A percentile compares a stretch with the other conserved stretches of the same genome.
Evolutionary conservation across 2,888 invertebrate species (phyloP).

Genomic region (Cryptops parisi): DNA sequence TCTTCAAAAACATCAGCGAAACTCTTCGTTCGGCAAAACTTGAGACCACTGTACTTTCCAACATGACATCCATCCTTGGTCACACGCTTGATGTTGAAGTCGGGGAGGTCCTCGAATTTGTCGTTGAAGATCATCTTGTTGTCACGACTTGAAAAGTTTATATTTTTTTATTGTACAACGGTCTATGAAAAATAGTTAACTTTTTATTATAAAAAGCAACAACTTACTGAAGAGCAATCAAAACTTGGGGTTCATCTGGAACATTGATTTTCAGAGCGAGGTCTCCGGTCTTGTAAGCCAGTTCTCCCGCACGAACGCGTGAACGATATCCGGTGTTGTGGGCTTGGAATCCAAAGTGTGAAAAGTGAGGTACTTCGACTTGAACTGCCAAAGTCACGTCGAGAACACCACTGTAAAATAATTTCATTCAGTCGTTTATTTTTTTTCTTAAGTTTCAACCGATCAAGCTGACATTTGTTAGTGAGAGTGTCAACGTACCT

Average conservation of each 20-base stretch:
- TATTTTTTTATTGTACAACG: background rate
- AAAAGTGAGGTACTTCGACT: conserved; percentile 4
- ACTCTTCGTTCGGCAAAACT: conserved; percentile 1
- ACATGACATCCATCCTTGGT: background rate
- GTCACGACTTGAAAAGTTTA: conserved; percentile 1
- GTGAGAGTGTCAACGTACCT: no score
- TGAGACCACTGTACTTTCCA: background rate
- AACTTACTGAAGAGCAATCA: conserved; percentile 4
- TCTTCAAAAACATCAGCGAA: background rate
- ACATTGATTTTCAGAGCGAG: background rate
- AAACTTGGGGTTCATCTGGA: background rate
- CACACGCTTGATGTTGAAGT: background rate
- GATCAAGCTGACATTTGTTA: no score
- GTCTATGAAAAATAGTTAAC: background rate
- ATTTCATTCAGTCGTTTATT: no score
- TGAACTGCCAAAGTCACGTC: background rate
- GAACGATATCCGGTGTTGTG: conserved; percentile 1
- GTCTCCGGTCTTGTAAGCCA: background rate
- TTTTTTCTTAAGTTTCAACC: no score
- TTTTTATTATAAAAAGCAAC: background rate
- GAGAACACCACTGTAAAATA: background rate
- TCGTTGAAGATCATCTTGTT: background rate
- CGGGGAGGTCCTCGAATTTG: conserved; percentile 1
- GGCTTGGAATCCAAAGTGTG: conserved; percentile 4
- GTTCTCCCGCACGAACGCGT: background rate